A percentile compares a stretch with the other conserved stretches of the same genome.
These are phyloP conservation scores for Drosophila rellima DNA, from an alignment of 2,888 invertebrate genomes.

Conservation along the genomic window DNA sequence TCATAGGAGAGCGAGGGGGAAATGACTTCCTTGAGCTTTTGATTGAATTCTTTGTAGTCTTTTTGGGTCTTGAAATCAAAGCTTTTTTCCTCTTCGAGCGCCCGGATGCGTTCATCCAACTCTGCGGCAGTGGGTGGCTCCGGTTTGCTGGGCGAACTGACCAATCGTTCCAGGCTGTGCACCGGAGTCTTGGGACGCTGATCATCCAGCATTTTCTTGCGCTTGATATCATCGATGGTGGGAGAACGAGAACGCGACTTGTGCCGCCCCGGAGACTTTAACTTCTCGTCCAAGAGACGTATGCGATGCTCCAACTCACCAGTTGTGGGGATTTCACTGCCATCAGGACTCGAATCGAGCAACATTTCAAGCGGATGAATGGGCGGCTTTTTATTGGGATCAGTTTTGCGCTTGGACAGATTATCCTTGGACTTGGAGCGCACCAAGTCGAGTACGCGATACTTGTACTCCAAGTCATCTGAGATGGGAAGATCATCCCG, in stretches of 20 bases:
- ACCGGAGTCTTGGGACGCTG: slow-evolving; percentile 67
- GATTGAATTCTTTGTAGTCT: slow-evolving; percentile 79
- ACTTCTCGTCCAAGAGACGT: slow-evolving; percentile 76
- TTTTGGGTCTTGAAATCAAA: slow-evolving; percentile 83
- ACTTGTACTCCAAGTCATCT: slow-evolving; percentile 77
- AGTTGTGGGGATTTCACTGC: slow-evolving; percentile 79
- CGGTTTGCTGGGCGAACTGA: slow-evolving; percentile 67
- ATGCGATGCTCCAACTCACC: slow-evolving; percentile 84
- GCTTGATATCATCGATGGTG: slow-evolving; percentile 75
- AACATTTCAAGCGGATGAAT: slow-evolving; percentile 83
- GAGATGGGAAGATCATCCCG: slow-evolving; percentile 64
- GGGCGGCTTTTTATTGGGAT: slow-evolving; percentile 69
- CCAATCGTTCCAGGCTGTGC: slow-evolving; percentile 73
- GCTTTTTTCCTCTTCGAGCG: slow-evolving; percentile 75
- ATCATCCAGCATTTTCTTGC: slow-evolving; percentile 67
- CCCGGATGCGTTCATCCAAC: slow-evolving; percentile 79
- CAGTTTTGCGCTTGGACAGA: slow-evolving; percentile 56
- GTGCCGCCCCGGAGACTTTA: slow-evolving; percentile 61
- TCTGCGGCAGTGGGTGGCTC: slow-evolving; percentile 81
- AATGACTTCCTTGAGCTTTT: slow-evolving; percentile 76
- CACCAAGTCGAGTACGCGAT: slow-evolving; percentile 76
- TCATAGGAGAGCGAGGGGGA: slow-evolving; percentile 81
- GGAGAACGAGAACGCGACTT: slow-evolving; percentile 77
- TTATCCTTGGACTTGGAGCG: slow-evolving; percentile 74
- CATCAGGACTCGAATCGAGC: slow-evolving; percentile 82